phyloP scores from a whole-genome alignment of 2,113 vertebrate species.

The Heptranchias perlo region DNA sequence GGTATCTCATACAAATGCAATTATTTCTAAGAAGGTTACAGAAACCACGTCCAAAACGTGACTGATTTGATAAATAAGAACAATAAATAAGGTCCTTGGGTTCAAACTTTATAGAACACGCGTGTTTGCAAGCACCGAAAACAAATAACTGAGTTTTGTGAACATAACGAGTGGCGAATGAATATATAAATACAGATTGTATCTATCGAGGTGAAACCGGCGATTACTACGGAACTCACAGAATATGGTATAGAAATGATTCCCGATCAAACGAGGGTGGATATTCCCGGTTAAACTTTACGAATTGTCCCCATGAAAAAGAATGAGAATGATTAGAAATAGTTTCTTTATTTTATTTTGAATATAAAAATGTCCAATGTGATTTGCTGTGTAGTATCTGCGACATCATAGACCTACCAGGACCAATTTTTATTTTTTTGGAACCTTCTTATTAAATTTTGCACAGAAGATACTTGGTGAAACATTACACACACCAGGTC shows the following conservation, averaged over 20 bases:
- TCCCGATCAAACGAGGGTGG: background rate
- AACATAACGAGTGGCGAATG: background rate
- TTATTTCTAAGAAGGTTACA: background rate
- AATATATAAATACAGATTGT: background rate
- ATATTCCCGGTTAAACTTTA: background rate
- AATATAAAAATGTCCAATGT: background rate
- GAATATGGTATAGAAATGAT: background rate
- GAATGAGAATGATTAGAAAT: background rate
- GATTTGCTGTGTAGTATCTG: background rate
- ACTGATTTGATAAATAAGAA: background rate
- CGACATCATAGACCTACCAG: too few species aligned
- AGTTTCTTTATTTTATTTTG: background rate
- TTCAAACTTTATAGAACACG: background rate
- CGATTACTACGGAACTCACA: background rate
- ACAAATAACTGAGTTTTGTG: background rate
- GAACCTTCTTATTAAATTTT: too few species aligned
- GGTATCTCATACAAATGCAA: background rate
- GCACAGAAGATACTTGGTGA: background rate
- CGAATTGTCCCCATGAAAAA: background rate
- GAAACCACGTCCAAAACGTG: background rate
- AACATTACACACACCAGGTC: background rate
- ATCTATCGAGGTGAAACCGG: too few species aligned
- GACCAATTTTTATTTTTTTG: too few species aligned
- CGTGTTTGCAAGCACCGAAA: background rate
- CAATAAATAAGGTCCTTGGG: background rate